These are phyloP conservation scores for Alviniconcha marisindica DNA, from an alignment of 1,140 invertebrate genomes.

Conservation along the genomic window DNA sequence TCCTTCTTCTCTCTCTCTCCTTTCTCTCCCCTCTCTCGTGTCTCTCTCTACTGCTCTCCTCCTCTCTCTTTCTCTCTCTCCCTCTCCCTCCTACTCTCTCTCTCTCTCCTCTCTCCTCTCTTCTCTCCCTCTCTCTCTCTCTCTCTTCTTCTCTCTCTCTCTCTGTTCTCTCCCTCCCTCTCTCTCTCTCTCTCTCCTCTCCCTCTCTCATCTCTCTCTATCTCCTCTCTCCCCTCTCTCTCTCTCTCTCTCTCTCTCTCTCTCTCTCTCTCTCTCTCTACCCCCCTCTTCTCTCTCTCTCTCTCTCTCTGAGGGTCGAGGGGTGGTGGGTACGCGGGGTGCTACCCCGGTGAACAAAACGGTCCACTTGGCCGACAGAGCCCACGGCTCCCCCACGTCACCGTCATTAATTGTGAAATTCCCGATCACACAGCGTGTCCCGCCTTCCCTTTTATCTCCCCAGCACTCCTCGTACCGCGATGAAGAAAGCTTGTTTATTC, in stretches of 20 bases:
- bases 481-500: no score
- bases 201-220: not conserved
- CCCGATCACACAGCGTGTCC: no score
- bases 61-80: not conserved
- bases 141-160: not conserved
- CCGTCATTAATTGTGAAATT: no score
- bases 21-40: not conserved
- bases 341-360: no score
- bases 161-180: not conserved
- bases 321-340: no score
- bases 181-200: not conserved
- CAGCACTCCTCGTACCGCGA: no score
- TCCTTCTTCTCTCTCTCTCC: not conserved
- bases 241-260: slow-evolving; percentile 22
- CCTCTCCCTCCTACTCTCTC: not conserved
- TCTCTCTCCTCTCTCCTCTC: not conserved
- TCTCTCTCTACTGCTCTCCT: not conserved
- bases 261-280: not conserved
- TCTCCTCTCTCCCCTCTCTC: slow-evolving; percentile 1
- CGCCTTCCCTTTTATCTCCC: no score
- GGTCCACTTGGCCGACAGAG: no score
- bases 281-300: no score
- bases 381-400: no score
- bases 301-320: no score
- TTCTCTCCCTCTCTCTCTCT: not conserved